Conservation (phyloP, 2,113 vertebrate genomes). For the Indicator indicator region DNA sequence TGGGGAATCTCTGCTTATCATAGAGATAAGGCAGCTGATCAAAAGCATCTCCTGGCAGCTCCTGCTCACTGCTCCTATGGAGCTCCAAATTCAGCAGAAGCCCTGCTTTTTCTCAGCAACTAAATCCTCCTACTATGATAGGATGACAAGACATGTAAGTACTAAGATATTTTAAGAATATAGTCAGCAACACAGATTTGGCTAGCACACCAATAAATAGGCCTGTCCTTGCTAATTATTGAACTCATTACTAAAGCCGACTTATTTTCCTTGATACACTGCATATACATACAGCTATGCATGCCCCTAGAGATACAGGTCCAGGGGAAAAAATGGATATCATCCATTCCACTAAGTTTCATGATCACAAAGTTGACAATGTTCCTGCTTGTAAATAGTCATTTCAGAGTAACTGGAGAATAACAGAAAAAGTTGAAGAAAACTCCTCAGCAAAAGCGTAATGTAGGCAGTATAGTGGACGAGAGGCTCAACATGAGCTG, state of each 20-base stretch:
- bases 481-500: no score
- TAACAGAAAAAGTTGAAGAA: background rate
- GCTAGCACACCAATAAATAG: background rate
- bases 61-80: background rate
- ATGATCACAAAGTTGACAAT: background rate
- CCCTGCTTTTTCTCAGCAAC: background rate
- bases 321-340: background rate
- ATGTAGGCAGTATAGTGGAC: background rate
- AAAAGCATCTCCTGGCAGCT: background rate
- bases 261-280: background rate
- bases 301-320: background rate
- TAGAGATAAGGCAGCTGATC: background rate
- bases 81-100: conserved; percentile 14
- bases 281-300: background rate
- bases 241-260: background rate
- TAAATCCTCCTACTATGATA: background rate
- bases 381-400: background rate
- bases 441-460: background rate
- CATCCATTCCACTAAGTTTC: background rate
- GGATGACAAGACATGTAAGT: background rate
- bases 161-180: background rate
- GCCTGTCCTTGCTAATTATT: background rate
- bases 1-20: background rate
- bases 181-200: background rate
- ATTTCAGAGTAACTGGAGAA: background rate